These are phyloP conservation scores for Drosophila virilis DNA, from an alignment of 1,140 invertebrate genomes.

Conservation along the genomic window DNA sequence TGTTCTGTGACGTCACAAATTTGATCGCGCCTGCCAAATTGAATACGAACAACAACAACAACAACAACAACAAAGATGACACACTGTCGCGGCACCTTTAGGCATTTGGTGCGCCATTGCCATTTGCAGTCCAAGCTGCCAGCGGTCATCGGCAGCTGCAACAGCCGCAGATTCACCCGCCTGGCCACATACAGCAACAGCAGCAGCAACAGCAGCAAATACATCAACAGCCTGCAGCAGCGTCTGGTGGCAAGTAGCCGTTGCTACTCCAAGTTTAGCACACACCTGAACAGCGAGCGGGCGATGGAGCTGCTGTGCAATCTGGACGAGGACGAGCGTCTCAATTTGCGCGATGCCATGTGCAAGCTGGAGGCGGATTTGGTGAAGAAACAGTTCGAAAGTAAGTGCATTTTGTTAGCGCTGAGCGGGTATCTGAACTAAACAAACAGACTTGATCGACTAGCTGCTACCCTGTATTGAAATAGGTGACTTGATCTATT, in stretches of 20 bases:
- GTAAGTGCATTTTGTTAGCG: conserved; percentile 36
- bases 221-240: conserved; percentile 5
- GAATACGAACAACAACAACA: conserved; percentile 16
- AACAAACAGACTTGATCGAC: not conserved
- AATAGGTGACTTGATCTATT: not conserved
- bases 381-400: conserved; percentile 60
- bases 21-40: conserved; percentile 16
- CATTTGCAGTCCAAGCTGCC: conserved; percentile 3
- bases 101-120: conserved; percentile 40
- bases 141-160: not conserved
- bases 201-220: conserved; percentile 11
- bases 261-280: conserved; percentile 62
- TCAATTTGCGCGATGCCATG: conserved; percentile 57
- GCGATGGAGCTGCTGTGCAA: conserved; percentile 69
- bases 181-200: not conserved
- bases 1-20: conserved; percentile 35
- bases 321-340: conserved; percentile 63
- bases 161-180: conserved; percentile 8
- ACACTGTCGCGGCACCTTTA: conserved; percentile 29
- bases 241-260: conserved; percentile 6
- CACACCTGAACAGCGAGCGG: conserved; percentile 54
- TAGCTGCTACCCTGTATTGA: not conserved
- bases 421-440: no score
- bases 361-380: conserved; percentile 63
- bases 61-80: conserved; percentile 43